Percentiles rank a stretch among this genome's conserved stretches.
Conservation (phyloP, 2,888 invertebrate genomes). For the Prosapia bicincta region DNA sequence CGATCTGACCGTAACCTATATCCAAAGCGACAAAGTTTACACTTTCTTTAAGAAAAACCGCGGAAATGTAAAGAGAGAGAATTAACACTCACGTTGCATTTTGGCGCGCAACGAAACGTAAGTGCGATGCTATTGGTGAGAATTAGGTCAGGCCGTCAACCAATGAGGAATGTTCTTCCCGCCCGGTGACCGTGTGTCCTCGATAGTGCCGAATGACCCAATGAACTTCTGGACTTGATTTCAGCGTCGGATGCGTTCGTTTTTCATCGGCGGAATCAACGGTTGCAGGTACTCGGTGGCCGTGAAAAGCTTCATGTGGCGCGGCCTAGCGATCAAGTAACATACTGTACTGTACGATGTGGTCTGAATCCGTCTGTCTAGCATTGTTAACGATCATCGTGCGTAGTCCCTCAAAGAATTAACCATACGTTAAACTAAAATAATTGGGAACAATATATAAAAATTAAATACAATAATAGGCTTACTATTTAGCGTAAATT, state of each 20-base stretch:
- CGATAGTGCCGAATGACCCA: conserved; percentile 22
- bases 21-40: not conserved
- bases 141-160: conserved; percentile 5
- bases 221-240: conserved; percentile 29
- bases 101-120: not conserved
- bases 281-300: not conserved
- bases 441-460: no score
- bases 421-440: no score
- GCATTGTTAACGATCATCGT: no score
- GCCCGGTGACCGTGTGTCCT: conserved; percentile 21
- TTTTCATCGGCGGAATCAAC: not conserved
- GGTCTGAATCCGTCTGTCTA: not conserved
- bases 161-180: conserved; percentile 10
- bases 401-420: no score
- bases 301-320: not conserved
- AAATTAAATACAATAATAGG: no score
- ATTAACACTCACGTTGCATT: conserved; percentile 7
- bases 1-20: not conserved
- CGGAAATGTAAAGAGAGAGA: not conserved
- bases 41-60: conserved; percentile 19
- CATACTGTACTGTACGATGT: not conserved
- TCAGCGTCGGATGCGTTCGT: conserved; percentile 5
- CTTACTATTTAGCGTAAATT: no score
- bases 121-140: not conserved
- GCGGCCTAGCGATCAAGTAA: not conserved